These are phyloP conservation scores for Lumbricus terrestris DNA, from an alignment of 2,888 invertebrate species.

Conservation along the genomic window DNA sequence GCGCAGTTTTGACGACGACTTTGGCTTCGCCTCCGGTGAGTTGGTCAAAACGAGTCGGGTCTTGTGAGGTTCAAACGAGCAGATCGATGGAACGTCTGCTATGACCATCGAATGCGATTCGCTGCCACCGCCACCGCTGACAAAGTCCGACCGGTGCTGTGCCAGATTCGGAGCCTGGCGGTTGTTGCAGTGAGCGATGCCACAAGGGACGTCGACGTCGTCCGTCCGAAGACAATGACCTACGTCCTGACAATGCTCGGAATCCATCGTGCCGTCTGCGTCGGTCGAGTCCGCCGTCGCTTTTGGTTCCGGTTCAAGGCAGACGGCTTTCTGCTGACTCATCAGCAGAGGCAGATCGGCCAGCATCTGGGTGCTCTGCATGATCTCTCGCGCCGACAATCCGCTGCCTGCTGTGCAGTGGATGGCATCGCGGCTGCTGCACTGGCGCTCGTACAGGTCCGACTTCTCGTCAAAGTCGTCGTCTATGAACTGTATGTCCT, in stretches of 20 bases:
- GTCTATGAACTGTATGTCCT: conserved; percentile 67
- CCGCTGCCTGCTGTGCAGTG: conserved; percentile 27
- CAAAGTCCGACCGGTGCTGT: conserved; percentile 12
- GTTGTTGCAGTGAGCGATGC: background rate
- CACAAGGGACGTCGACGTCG: background rate
- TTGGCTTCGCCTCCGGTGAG: conserved; percentile 21
- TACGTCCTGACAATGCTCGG: background rate
- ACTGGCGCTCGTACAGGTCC: conserved; percentile 24
- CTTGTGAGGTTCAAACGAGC: conserved; percentile 33
- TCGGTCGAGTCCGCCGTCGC: background rate
- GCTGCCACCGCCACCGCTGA: conserved; percentile 7
- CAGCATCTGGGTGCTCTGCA: conserved; percentile 33
- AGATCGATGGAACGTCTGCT: conserved; percentile 14
- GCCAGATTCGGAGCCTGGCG: conserved; percentile 4
- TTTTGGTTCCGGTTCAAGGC: conserved; percentile 12
- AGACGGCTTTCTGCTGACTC: background rate
- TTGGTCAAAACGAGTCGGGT: conserved; percentile 26
- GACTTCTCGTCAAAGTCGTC: conserved; percentile 58
- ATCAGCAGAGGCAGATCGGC: conserved; percentile 8
- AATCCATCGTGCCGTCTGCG: background rate
- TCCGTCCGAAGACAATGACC: background rate
- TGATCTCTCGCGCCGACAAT: conserved; percentile 33
- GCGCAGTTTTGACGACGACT: conserved; percentile 17
- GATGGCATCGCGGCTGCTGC: conserved; percentile 25
- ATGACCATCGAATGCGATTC: conserved; percentile 14